phyloP scores from a whole-genome alignment of 1,140 invertebrate species.

The Drosophila kurseongensis region DNA sequence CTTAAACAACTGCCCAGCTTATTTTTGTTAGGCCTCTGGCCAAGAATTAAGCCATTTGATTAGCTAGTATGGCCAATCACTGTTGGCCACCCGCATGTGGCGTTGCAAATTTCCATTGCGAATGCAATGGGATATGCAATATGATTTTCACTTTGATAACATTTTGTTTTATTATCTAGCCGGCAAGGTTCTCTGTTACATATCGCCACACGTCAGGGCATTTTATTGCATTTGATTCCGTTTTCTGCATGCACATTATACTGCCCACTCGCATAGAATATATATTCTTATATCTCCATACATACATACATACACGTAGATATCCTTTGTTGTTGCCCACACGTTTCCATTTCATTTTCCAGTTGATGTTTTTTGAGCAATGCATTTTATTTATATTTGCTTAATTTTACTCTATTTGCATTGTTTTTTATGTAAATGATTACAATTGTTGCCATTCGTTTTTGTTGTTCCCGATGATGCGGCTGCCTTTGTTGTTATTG shows the following conservation, averaged over 20 bases:
- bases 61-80: conserved; percentile 20
- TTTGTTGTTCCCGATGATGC: neutral
- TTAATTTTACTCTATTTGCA: conserved; percentile 61
- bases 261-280: neutral
- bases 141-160: conserved; percentile 38
- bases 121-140: conserved; percentile 3
- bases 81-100: conserved; percentile 2
- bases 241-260: conserved; percentile 33
- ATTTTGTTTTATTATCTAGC: conserved; percentile 45
- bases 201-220: conserved; percentile 17
- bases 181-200: conserved; percentile 2
- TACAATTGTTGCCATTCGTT: conserved; percentile 36
- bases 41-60: conserved; percentile 38
- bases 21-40: neutral
- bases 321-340: conserved; percentile 6
- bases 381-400: conserved; percentile 67
- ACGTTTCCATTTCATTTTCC: conserved; percentile 39
- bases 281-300: neutral
- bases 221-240: conserved; percentile 57
- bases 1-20: neutral
- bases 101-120: conserved; percentile 1
- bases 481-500: conserved; percentile 1
- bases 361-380: conserved; percentile 33
- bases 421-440: conserved; percentile 71
- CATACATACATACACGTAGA: neutral